These are phyloP conservation scores for Lasioglossum oenotherae DNA, from an alignment of 2,888 invertebrate genomes.

Conservation along the genomic window DNA sequence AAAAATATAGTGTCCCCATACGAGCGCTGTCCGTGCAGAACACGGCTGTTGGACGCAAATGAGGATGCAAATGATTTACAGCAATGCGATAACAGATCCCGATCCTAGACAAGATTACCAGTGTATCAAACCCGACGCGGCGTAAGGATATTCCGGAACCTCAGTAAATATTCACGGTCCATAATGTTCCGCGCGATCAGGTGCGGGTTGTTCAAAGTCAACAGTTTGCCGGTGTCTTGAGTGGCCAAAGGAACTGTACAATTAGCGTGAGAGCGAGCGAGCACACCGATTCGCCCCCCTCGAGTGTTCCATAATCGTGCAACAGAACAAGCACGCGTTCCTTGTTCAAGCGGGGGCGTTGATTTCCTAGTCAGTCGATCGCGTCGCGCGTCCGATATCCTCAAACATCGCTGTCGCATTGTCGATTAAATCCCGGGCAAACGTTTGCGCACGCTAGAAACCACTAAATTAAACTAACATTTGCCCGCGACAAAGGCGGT, in stretches of 20 bases:
- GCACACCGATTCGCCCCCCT: neutral
- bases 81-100: neutral
- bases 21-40: too few species aligned
- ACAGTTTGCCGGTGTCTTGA: neutral
- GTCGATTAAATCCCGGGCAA: slow-evolving; percentile 39
- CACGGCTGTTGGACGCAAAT: too few species aligned
- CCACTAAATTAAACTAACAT: slow-evolving; percentile 31
- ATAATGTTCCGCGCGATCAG: neutral
- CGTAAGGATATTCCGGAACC: neutral
- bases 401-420: slow-evolving; percentile 40
- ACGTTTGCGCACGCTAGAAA: slow-evolving; percentile 22
- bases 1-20: too few species aligned
- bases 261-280: neutral
- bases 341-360: neutral
- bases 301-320: slow-evolving; percentile 13
- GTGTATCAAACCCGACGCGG: neutral
- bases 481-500: slow-evolving; percentile 12
- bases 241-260: neutral
- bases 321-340: slow-evolving; percentile 3
- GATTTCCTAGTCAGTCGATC: slow-evolving; percentile 8
- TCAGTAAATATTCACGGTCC: neutral
- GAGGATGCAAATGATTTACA: too few species aligned
- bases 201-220: neutral
- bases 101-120: neutral
- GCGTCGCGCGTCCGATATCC: slow-evolving; percentile 34